phyloP scores from a whole-genome alignment of 2,888 invertebrate genomes.

The Yponomeuta malinellus region DNA sequence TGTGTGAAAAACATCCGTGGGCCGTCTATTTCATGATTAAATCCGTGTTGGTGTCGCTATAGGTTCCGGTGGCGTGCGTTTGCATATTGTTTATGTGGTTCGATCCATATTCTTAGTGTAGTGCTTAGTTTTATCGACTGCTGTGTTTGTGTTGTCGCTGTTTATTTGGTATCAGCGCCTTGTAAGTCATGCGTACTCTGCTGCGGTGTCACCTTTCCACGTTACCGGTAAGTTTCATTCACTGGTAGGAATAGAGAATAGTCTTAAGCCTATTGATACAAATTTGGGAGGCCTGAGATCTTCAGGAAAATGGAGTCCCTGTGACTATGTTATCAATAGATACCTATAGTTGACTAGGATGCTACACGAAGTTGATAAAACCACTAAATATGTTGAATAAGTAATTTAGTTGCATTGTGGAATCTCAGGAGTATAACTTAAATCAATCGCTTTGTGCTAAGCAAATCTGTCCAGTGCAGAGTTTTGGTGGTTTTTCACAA shows the following conservation, averaged over 20 bases:
- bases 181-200: constrained; percentile 44
- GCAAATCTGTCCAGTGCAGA: too few relatives aligned
- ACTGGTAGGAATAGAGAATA: background rate
- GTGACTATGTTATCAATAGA: too few relatives aligned
- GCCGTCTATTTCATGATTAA: constrained; percentile 25
- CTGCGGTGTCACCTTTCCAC: constrained; percentile 4
- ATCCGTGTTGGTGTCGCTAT: constrained; percentile 26
- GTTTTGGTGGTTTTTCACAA: too few relatives aligned
- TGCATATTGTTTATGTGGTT: constrained; percentile 26
- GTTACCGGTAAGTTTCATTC: constrained; percentile 15
- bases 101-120: constrained; percentile 33
- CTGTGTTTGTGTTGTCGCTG: constrained; percentile 32
- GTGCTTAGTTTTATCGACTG: constrained; percentile 25
- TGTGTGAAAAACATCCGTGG: constrained; percentile 53
- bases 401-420: too few relatives aligned
- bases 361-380: too few relatives aligned
- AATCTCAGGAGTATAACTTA: too few relatives aligned
- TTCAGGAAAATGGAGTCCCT: too few relatives aligned
- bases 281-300: too few relatives aligned
- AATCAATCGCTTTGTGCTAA: too few relatives aligned
- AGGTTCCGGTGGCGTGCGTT: constrained; percentile 16
- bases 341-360: too few relatives aligned
- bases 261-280: background rate
- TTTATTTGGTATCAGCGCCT: constrained; percentile 36
- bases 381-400: too few relatives aligned